A percentile compares a stretch with the other conserved stretches of the same genome.
Evolutionary conservation across 2,888 invertebrate species (phyloP).

Genomic region (Lacanobia wlatinum): DNA sequence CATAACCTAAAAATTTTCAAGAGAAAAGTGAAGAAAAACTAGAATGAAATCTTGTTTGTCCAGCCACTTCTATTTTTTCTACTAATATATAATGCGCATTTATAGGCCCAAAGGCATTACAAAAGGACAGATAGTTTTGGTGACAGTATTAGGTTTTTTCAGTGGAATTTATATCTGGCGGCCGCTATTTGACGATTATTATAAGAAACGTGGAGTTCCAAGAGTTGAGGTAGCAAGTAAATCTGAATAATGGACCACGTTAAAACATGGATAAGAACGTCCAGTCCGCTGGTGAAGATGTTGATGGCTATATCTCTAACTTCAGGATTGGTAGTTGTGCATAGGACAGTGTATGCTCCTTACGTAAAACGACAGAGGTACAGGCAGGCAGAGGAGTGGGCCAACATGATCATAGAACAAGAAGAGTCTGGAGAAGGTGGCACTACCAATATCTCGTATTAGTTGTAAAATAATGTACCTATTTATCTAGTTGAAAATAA

Average conservation of each 20-base stretch:
- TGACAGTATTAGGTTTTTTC: conserved; percentile 83
- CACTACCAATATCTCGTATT: conserved; percentile 72
- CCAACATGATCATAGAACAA: conserved; percentile 80
- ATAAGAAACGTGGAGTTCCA: conserved; percentile 63
- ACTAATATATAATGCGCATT: conserved; percentile 81
- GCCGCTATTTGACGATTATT: conserved; percentile 82
- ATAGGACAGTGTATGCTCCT: conserved; percentile 78
- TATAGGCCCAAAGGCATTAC: conserved; percentile 82
- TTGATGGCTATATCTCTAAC: conserved; percentile 84
- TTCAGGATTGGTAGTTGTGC: conserved; percentile 72
- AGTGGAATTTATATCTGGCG: conserved; percentile 90
- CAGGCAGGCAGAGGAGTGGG: conserved; percentile 82
- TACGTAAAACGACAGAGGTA: conserved; percentile 73
- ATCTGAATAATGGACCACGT: conserved; percentile 74
- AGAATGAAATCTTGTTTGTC: conserved; percentile 23
- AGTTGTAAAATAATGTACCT: conserved; percentile 42
- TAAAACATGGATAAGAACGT: conserved; percentile 71
- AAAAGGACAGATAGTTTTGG: conserved; percentile 82
- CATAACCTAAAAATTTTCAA: conserved; percentile 37
- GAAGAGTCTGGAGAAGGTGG: conserved; percentile 76
- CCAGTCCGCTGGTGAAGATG: conserved; percentile 80
- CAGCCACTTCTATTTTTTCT: neutral
- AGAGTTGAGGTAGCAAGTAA: conserved; percentile 54
- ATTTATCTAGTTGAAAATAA: conserved; percentile 46
- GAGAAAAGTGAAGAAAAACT: conserved; percentile 7